These are phyloP conservation scores for Nomia melanderi DNA, from an alignment of 1,140 invertebrate species.

Conservation along the genomic window DNA sequence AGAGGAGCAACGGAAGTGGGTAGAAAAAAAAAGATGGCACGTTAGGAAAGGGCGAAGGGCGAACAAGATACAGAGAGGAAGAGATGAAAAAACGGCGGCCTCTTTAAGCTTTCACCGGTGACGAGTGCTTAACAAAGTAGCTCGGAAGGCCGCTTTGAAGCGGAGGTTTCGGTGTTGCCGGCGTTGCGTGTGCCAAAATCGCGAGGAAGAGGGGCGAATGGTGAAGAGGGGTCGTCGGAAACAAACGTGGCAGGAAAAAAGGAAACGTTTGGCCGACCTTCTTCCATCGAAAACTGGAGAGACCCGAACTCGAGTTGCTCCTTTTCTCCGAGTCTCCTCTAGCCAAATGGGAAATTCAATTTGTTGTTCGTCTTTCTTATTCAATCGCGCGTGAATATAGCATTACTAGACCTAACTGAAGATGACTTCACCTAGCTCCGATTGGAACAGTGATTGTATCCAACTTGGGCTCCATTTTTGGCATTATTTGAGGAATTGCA, in stretches of 20 bases:
- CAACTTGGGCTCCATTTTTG: no score
- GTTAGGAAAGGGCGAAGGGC: no score
- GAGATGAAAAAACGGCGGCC: not conserved
- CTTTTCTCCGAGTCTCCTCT: not conserved
- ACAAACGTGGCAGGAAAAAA: not conserved
- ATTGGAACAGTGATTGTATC: no score
- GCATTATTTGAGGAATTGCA: no score
- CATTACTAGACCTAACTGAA: not conserved
- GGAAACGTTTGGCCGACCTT: not conserved
- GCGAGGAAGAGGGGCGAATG: not conserved
- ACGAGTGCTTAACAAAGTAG: conserved; percentile 29
- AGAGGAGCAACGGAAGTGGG: conserved; percentile 2
- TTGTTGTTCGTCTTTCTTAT: conserved; percentile 65
- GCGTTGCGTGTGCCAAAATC: conserved; percentile 7
- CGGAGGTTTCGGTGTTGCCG: not conserved
- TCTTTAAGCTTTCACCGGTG: conserved; percentile 9
- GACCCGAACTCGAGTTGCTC: not conserved
- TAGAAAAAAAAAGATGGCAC: not conserved
- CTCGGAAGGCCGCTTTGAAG: not conserved
- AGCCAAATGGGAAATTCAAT: conserved; percentile 69
- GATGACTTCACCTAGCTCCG: no score
- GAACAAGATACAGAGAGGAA: not conserved
- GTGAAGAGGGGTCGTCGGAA: not conserved
- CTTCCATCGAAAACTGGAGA: not conserved
- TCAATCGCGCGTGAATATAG: conserved; percentile 63